A percentile compares a stretch with the other conserved stretches of the same genome.
phyloP scores from a whole-genome alignment of 2,113 vertebrate species.

The Hiodon tergisus region DNA sequence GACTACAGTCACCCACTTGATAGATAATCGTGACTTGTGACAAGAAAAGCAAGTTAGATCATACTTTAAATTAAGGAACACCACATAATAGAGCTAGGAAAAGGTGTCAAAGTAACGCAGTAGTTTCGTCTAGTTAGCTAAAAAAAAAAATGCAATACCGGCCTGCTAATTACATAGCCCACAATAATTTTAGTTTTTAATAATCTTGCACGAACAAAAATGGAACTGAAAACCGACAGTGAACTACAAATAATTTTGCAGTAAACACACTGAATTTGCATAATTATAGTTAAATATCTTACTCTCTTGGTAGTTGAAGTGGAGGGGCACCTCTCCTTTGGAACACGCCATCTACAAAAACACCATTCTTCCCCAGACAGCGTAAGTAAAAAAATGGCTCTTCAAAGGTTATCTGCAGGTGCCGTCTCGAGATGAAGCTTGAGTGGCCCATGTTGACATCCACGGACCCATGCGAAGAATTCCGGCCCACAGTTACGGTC shows the following conservation, averaged over 20 bases:
- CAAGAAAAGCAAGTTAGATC: too few species aligned
- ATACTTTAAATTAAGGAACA: too few species aligned
- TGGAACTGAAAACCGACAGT: background rate
- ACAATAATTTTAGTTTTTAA: too few species aligned
- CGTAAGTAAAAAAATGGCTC: conserved; percentile 81
- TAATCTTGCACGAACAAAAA: background rate
- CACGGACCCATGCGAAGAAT: conserved; percentile 93
- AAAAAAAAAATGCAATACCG: too few species aligned
- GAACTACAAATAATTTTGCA: background rate
- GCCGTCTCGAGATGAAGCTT: conserved; percentile 93
- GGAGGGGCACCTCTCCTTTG: conserved; percentile 87
- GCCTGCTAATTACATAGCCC: too few species aligned
- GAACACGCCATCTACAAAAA: conserved; percentile 91
- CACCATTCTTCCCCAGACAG: conserved; percentile 88
- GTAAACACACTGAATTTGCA: conserved; percentile 2
- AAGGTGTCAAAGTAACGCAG: too few species aligned
- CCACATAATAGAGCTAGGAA: too few species aligned
- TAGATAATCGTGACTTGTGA: too few species aligned
- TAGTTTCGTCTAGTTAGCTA: too few species aligned
- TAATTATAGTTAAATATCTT: conserved; percentile 51
- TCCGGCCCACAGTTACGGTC: conserved; percentile 88
- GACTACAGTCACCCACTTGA: too few species aligned
- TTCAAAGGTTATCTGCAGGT: conserved; percentile 86
- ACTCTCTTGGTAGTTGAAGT: conserved; percentile 82
- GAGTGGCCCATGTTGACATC: conserved; percentile 96